Evolutionary conservation across 2,888 invertebrate genomes (phyloP).

Genomic region (Anoncus sp.): DNA sequence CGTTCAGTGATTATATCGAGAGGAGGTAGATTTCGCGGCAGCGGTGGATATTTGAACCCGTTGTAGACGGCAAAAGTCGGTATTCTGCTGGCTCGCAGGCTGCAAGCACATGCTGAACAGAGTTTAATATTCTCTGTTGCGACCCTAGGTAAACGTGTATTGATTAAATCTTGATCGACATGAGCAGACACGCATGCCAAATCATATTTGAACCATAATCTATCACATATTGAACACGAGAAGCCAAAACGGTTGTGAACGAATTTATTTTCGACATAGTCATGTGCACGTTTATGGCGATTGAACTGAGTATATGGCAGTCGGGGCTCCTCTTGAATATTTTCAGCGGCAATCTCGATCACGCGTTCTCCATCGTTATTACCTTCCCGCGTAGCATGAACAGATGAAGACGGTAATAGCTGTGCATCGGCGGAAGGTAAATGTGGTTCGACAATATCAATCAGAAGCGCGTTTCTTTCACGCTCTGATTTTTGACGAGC

Average conservation of each 20-base stretch:
- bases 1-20: slow-evolving; percentile 68
- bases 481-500: too few relatives aligned
- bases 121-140: slow-evolving; percentile 13
- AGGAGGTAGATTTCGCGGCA: slow-evolving; percentile 55
- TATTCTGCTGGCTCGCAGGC: slow-evolving; percentile 29
- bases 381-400: slow-evolving; percentile 11
- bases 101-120: slow-evolving; percentile 34
- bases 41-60: slow-evolving; percentile 54
- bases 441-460: too few relatives aligned
- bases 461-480: too few relatives aligned
- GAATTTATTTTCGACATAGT: slow-evolving; percentile 5
- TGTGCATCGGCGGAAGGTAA: slow-evolving; percentile 6
- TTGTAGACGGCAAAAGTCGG: slow-evolving; percentile 46
- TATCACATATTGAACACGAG: slow-evolving; percentile 36
- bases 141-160: slow-evolving; percentile 27
- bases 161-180: slow-evolving; percentile 18
- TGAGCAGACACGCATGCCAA: neutral
- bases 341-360: slow-evolving; percentile 5
- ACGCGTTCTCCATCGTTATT: neutral
- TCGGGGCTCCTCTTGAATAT: slow-evolving; percentile 17
- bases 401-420: slow-evolving; percentile 11
- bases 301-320: slow-evolving; percentile 9
- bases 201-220: slow-evolving; percentile 48
- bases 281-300: slow-evolving; percentile 3
- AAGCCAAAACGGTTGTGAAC: slow-evolving; percentile 25